Evolutionary conservation across 2,797 vertebrate species (phyloP).

Genomic region (Acomys russatus): DNA sequence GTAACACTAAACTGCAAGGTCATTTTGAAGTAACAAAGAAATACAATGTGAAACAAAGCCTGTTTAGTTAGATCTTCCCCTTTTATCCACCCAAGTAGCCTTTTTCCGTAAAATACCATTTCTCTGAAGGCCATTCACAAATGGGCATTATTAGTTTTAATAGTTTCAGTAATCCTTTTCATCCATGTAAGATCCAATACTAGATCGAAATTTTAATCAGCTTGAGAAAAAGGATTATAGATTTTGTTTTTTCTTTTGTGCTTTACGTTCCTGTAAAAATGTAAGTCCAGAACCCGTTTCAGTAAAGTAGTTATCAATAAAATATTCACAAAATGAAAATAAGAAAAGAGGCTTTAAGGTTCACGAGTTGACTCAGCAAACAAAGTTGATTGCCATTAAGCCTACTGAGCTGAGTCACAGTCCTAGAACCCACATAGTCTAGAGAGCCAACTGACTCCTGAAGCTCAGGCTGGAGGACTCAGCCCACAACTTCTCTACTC

Average conservation of each 20-base stretch:
- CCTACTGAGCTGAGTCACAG: not conserved
- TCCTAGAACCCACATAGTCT: not conserved
- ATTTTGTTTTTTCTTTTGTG: constrained; percentile 1
- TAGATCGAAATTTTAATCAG: constrained; percentile 59
- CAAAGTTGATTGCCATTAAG: not conserved
- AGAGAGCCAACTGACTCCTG: not conserved
- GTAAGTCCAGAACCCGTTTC: constrained; percentile 55
- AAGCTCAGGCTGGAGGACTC: not conserved
- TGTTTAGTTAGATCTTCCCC: constrained; percentile 1
- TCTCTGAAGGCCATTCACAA: constrained; percentile 60
- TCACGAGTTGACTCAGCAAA: not conserved
- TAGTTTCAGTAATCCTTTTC: constrained; percentile 15
- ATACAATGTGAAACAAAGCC: constrained; percentile 56
- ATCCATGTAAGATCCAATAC: not conserved
- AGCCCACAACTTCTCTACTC: not conserved
- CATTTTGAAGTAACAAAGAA: constrained; percentile 76
- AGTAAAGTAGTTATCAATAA: constrained; percentile 12
- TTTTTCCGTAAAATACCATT: not conserved
- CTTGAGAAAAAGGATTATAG: not conserved
- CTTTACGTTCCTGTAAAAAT: not conserved
- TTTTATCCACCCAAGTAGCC: constrained; percentile 47
- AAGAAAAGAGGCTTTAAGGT: not conserved
- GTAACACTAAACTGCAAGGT: constrained; percentile 79
- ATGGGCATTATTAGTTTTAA: constrained; percentile 70
- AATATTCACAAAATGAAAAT: constrained; percentile 31